Evolutionary conservation across 2,113 vertebrate genomes (phyloP), one percentile per base, ranked within the genome.

Genomic region (Gobiocypris rarus): DNA sequence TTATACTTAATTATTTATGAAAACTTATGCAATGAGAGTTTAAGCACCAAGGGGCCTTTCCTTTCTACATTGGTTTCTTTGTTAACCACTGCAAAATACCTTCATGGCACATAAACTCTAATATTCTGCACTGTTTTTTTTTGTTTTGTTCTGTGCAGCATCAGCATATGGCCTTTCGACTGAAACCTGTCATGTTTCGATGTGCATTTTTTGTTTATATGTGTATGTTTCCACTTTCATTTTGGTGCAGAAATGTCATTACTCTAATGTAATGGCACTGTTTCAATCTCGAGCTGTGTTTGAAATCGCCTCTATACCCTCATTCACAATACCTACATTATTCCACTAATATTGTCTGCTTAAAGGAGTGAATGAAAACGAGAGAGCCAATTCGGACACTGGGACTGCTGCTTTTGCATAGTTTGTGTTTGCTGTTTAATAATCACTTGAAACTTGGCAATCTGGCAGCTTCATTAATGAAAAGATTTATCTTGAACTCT

Each of bases 1-100:
- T 90, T 87, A 84, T 86, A 24, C 56, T 87, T 89, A 90, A 89
- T 93, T 93, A 95, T 95, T 95, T 95, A 94, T 95, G 86, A 92
- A 89, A 91, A 67, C 50, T 0, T 84, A 90, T 83, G 71, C 45
- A 69, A 85, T 87, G 87, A 92, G 88, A 91, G 84, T 90, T 91
- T 91, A 91, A 91, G 89, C 91, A 87, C 87, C 75, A 80, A 88
- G 82, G 17, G 75, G 38, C 7, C 75, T 83, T 75, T 82, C 81
- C 70, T 79, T 48, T 67, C 67, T 43, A 75, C 69, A 83, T 31
- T 41, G 69, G 59, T 81, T n/a, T 48, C 14, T 83, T 22, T 75
- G 9, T 70, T 70, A 84, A 83, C 75, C 81, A 85, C 73, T 61
- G 73, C 80, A 79, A 17, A 38, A 74, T 43, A 59, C n/a, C 52